A percentile compares a stretch with the other conserved stretches of the same genome.
These are phyloP conservation scores for Mystacides longicornis DNA, from an alignment of 2,888 invertebrate species.

Conservation along the genomic window DNA sequence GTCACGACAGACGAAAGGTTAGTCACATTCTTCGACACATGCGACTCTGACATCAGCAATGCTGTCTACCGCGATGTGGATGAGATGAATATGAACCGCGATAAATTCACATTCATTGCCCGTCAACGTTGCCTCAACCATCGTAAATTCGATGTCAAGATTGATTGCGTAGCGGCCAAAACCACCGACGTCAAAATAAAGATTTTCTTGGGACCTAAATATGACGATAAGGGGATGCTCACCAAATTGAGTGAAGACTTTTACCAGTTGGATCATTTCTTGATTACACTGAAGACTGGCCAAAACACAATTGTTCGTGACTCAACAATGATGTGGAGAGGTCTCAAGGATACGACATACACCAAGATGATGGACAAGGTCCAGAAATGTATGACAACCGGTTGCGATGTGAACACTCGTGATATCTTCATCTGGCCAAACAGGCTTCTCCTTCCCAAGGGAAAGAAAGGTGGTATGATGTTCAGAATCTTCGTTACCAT, in stretches of 20 bases:
- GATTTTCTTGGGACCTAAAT: slow-evolving; percentile 63
- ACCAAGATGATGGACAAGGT: slow-evolving; percentile 42
- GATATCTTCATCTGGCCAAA: slow-evolving; percentile 53
- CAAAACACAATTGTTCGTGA: slow-evolving; percentile 45
- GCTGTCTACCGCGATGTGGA: slow-evolving; percentile 44
- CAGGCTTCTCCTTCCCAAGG: slow-evolving; percentile 59
- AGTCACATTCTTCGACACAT: slow-evolving; percentile 62
- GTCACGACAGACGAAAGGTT: slow-evolving; percentile 54
- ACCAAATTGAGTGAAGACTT: slow-evolving; percentile 45
- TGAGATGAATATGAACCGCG: slow-evolving; percentile 42
- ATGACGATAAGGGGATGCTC: slow-evolving; percentile 49
- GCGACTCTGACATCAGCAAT: slow-evolving; percentile 57
- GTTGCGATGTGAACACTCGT: slow-evolving; percentile 41
- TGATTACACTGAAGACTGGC: slow-evolving; percentile 41
- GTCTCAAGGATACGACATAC: slow-evolving; percentile 45
- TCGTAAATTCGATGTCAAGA: slow-evolving; percentile 52
- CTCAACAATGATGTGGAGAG: slow-evolving; percentile 53
- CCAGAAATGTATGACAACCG: slow-evolving; percentile 41
- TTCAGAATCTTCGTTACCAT: slow-evolving; percentile 56
- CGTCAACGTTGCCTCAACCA: slow-evolving; percentile 59
- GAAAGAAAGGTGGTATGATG: slow-evolving; percentile 53
- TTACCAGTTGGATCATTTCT: slow-evolving; percentile 51
- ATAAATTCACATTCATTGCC: slow-evolving; percentile 48
- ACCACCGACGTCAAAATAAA: slow-evolving; percentile 54
- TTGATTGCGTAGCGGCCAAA: slow-evolving; percentile 52